Evolutionary conservation across 2,113 vertebrate genomes (phyloP).

Genomic region (Balaenoptera acutorostrata): DNA sequence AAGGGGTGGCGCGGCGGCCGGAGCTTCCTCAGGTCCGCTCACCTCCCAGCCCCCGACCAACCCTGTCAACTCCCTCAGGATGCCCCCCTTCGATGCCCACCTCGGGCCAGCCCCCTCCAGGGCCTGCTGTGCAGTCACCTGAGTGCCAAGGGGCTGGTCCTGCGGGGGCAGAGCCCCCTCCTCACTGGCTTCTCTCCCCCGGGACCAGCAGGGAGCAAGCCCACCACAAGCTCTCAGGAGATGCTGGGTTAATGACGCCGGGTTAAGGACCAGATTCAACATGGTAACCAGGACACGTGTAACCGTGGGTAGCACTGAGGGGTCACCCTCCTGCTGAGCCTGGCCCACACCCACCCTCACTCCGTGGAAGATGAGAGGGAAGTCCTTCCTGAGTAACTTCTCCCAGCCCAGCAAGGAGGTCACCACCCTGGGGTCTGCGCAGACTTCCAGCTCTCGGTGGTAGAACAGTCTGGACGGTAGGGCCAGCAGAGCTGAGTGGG

Average conservation of each 20-base stretch:
- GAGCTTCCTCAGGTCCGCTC: background rate
- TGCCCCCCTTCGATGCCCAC: background rate
- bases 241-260: too few species aligned
- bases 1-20: fast-evolving
- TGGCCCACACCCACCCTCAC: constrained; percentile 82
- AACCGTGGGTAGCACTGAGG: fast-evolving
- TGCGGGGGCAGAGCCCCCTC: too few species aligned
- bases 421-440: constrained; percentile 82
- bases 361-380: constrained; percentile 94
- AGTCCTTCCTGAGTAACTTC: constrained; percentile 88
- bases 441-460: constrained; percentile 85
- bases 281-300: fast-evolving
- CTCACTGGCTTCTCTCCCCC: too few species aligned
- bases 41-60: background rate
- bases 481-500: constrained; percentile 86
- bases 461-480: constrained; percentile 95
- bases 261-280: too few species aligned
- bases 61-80: background rate
- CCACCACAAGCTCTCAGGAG: background rate
- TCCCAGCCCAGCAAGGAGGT: constrained; percentile 88
- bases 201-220: background rate
- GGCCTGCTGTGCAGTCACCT: too few species aligned
- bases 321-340: background rate
- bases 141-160: too few species aligned
- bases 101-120: too few species aligned